A percentile compares a stretch with the other conserved stretches of the same genome.
Evolutionary conservation across 2,888 invertebrate species (phyloP).

Genomic region (Hylaea fasciaria): DNA sequence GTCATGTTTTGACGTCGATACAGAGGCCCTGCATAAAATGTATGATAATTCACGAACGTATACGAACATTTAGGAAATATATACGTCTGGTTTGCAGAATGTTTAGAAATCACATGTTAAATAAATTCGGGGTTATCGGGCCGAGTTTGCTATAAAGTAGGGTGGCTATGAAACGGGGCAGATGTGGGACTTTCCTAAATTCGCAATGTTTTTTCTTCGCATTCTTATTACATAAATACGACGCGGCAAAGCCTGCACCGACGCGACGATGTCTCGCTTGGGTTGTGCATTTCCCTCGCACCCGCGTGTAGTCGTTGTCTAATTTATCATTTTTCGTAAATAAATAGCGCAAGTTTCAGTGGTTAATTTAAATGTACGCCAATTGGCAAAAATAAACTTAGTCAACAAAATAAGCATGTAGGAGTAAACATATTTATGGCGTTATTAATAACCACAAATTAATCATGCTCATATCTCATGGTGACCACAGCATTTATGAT

Average conservation of each 20-base stretch:
- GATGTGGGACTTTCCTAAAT: conserved; percentile 9
- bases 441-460: conserved; percentile 21
- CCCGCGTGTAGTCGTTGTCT: too few species aligned
- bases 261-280: too few species aligned
- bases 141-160: conserved; percentile 60
- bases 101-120: conserved; percentile 76
- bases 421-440: conserved; percentile 22
- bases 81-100: conserved; percentile 51
- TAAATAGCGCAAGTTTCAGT: too few species aligned
- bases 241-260: too few species aligned
- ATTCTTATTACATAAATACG: too few species aligned
- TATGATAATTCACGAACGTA: conserved; percentile 44
- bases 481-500: conserved; percentile 6
- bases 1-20: conserved; percentile 6
- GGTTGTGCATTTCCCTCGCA: too few species aligned
- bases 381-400: not conserved
- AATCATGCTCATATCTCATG: conserved; percentile 7
- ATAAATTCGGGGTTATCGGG: conserved; percentile 80
- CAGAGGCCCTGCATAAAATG: conserved; percentile 4
- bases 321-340: too few species aligned
- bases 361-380: not conserved
- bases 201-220: not conserved
- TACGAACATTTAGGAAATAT: conserved; percentile 39
- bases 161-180: conserved; percentile 53
- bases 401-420: conserved; percentile 3